Evolutionary conservation across 2,888 invertebrate genomes (phyloP).

Genomic region (Gerris lacustris): DNA sequence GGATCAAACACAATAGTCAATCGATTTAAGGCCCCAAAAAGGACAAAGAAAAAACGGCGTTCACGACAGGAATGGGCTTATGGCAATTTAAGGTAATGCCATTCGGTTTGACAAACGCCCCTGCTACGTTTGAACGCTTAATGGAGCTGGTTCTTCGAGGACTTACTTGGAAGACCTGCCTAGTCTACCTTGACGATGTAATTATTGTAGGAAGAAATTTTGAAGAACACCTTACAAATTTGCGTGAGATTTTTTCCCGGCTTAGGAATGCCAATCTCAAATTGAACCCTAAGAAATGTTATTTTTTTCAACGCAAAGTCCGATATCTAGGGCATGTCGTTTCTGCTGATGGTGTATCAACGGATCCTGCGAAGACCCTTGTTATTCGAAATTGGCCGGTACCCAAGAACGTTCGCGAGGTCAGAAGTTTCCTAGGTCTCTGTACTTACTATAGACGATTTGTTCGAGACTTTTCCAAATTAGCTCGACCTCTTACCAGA

Average conservation of each 20-base stretch:
- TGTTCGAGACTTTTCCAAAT: conserved; percentile 15
- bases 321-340: conserved; percentile 26
- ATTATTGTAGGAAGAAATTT: not conserved
- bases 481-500: conserved; percentile 2
- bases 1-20: too few species aligned
- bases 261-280: conserved; percentile 26
- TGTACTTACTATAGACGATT: conserved; percentile 29
- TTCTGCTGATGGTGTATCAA: conserved; percentile 23
- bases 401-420: conserved; percentile 22
- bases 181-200: not conserved
- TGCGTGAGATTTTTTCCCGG: conserved; percentile 24
- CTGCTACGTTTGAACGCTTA: not conserved
- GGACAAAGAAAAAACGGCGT: not conserved
- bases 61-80: not conserved
- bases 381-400: conserved; percentile 26
- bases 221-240: conserved; percentile 18
- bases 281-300: conserved; percentile 24
- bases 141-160: not conserved
- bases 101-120: not conserved
- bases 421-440: conserved; percentile 30
- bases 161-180: not conserved
- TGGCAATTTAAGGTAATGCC: not conserved
- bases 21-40: not conserved
- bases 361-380: conserved; percentile 25
- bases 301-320: conserved; percentile 17